These are phyloP conservation scores for Phainopepla nitens DNA, from an alignment of 2,113 vertebrate genomes.

Conservation along the genomic window DNA sequence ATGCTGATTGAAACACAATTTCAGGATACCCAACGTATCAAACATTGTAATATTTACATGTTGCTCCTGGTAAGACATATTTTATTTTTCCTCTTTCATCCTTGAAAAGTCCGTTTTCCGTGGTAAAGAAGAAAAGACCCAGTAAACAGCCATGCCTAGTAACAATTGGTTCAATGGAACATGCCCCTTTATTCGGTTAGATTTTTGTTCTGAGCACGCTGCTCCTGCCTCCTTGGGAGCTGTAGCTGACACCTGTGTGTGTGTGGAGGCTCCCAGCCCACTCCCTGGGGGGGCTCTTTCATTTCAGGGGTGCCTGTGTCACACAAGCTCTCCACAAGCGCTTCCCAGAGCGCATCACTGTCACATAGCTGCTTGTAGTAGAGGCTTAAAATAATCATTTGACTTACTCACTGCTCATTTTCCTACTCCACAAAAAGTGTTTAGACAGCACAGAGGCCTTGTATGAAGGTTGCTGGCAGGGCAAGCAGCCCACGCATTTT, in stretches of 20 bases:
- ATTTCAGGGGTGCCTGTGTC: constrained; percentile 68
- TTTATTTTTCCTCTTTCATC: not conserved
- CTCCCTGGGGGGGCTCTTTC: constrained; percentile 52
- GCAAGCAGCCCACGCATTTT: not conserved
- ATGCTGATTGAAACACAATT: not conserved
- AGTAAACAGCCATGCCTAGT: not conserved
- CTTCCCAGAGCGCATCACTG: constrained; percentile 73
- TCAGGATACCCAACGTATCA: not conserved
- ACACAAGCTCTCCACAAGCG: constrained; percentile 50
- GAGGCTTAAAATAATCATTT: not conserved
- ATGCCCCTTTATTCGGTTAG: not conserved
- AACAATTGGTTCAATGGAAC: not conserved
- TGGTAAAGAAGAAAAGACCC: not conserved
- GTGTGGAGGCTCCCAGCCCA: constrained; percentile 74
- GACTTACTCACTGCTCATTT: not conserved
- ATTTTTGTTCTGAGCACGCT: not conserved
- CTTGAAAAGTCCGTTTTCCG: not conserved
- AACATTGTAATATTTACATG: not conserved
- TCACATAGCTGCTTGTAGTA: constrained; percentile 60
- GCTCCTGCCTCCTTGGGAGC: constrained; percentile 67
- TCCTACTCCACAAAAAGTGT: not conserved
- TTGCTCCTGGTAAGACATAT: not conserved
- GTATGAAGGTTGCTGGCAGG: not conserved
- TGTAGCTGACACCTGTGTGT: constrained; percentile 79
- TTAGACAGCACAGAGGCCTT: not conserved